Percentiles rank a stretch among this genome's conserved stretches.
These are phyloP conservation scores for Phymastichus coffea DNA, from an alignment of 1,140 invertebrate genomes.

Conservation along the genomic window DNA sequence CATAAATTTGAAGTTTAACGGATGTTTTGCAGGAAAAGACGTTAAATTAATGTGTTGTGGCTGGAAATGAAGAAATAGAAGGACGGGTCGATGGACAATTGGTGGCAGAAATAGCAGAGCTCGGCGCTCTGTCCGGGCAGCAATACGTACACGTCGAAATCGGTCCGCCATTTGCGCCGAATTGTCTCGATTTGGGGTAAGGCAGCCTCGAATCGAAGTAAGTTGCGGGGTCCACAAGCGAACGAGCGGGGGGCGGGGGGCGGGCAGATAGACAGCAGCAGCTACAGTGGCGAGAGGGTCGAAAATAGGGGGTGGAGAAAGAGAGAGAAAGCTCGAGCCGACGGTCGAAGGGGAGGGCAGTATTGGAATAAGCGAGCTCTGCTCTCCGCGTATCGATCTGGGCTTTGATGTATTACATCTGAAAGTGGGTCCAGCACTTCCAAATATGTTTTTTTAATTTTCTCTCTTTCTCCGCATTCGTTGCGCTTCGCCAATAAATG, in stretches of 20 bases:
- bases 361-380: constrained; percentile 51
- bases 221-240: background rate
- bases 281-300: constrained; percentile 14
- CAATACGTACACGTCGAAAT: no score
- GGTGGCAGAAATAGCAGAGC: no score
- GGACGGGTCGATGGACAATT: no score
- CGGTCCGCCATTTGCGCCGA: constrained; percentile 26
- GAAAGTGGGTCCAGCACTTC: constrained; percentile 45
- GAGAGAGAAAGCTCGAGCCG: constrained; percentile 36
- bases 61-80: background rate
- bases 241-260: background rate
- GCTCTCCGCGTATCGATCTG: constrained; percentile 55
- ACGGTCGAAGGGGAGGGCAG: constrained; percentile 38
- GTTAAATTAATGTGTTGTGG: background rate
- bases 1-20: background rate
- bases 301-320: constrained; percentile 36
- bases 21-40: no score
- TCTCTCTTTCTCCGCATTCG: constrained; percentile 6
- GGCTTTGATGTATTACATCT: constrained; percentile 55
- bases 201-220: background rate
- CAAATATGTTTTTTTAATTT: constrained; percentile 58
- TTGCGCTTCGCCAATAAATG: constrained; percentile 48
- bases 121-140: no score
- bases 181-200: constrained; percentile 23
- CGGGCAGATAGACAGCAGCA: constrained; percentile 6